A percentile compares a stretch with the other conserved stretches of the same genome.
phyloP scores from a whole-genome alignment of 2,888 invertebrate genomes.

The Disparrhopalites patrizii region DNA sequence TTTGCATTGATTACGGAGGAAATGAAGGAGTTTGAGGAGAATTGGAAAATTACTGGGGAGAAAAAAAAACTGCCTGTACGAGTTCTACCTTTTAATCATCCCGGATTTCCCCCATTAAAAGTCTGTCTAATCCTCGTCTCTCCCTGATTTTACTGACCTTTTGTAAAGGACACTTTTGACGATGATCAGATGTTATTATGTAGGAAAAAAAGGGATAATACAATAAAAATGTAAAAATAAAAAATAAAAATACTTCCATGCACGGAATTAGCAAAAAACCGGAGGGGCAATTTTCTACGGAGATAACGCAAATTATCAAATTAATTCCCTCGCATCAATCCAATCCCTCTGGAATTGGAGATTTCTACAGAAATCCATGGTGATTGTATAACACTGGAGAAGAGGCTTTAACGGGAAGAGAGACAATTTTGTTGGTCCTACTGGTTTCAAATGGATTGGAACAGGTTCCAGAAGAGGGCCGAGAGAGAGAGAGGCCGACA shows the following conservation, averaged over 20 bases:
- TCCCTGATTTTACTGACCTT: neutral
- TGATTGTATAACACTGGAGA: neutral
- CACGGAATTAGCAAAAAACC: no score
- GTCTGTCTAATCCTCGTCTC: neutral
- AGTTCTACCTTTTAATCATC: constrained; percentile 1
- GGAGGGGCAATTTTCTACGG: no score
- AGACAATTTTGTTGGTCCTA: constrained; percentile 13
- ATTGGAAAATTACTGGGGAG: no score
- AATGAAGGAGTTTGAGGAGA: no score
- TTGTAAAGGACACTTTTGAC: neutral
- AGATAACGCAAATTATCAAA: no score
- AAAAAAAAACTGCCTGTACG: constrained; percentile 8
- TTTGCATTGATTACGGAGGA: constrained; percentile 22
- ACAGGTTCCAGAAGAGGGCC: neutral
- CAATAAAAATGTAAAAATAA: no score
- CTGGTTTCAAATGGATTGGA: no score
- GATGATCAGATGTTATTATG: neutral
- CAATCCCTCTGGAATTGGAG: no score
- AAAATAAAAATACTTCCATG: no score
- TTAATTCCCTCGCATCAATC: no score
- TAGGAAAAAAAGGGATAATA: neutral
- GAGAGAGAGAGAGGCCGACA: neutral
- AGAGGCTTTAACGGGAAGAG: neutral
- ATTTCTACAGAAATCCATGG: neutral
- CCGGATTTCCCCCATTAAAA: neutral